Percentiles rank a stretch among this genome's conserved stretches.
Conservation (phyloP, 2,888 invertebrate species). For the Ashinkailepas kermadecensis region DNA sequence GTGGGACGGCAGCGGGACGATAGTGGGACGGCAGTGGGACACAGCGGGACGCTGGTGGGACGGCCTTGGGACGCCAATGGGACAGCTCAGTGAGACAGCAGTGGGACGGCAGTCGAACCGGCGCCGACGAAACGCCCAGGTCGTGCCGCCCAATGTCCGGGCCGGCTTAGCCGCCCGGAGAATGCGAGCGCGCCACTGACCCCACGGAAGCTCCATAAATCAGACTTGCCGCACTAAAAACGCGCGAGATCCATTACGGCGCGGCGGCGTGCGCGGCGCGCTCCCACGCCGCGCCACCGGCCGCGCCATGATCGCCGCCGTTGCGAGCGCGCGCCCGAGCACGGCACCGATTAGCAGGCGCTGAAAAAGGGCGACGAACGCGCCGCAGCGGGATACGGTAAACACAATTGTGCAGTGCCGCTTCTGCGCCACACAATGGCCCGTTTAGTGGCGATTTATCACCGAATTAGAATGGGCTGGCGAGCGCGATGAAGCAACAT, state of each 20-base stretch:
- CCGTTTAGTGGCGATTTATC: background rate
- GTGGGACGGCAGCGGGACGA: no score
- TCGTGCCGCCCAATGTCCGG: background rate
- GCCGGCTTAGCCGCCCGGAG: slow-evolving; percentile 7
- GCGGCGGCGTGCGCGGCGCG: background rate
- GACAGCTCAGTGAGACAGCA: no score
- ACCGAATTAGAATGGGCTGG: background rate
- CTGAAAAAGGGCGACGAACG: background rate
- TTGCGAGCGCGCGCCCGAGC: background rate
- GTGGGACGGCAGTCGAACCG: no score
- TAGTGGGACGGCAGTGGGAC: no score
- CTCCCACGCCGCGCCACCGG: background rate
- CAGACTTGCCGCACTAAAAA: slow-evolving; percentile 2
- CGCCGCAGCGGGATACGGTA: background rate
- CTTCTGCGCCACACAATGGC: background rate
- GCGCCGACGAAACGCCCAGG: background rate
- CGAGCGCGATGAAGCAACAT: no score
- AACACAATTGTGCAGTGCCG: background rate
- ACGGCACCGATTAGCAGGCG: background rate
- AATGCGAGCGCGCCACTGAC: slow-evolving; percentile 1
- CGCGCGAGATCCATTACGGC: background rate
- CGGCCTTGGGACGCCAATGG: no score
- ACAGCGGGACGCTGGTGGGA: no score
- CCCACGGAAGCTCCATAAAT: background rate
- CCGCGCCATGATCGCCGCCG: background rate